A percentile compares a stretch with the other conserved stretches of the same genome.
Conservation (phyloP, 2,113 vertebrate genomes). For the Hystrix brachyura region DNA sequence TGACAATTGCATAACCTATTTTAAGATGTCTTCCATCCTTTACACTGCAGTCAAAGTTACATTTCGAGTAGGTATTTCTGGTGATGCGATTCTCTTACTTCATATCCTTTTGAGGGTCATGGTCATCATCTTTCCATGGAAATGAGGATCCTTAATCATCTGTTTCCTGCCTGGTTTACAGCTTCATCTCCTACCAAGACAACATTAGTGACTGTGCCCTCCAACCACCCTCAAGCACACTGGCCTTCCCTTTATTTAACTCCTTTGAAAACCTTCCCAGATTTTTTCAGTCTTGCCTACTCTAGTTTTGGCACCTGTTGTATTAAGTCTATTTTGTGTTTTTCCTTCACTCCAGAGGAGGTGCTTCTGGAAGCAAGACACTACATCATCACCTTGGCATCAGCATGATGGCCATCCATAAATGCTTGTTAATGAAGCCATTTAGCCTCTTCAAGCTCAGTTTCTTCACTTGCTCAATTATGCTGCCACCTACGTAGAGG, state of each 20-base stretch:
- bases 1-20: not conserved
- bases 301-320: not conserved
- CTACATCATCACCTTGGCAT: not conserved
- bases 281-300: not conserved
- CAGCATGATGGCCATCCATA: not conserved
- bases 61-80: constrained; percentile 55
- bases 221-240: not conserved
- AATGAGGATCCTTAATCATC: not conserved
- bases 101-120: not conserved
- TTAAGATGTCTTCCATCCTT: not conserved
- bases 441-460: not conserved
- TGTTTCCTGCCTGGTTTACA: not conserved
- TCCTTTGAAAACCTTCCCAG: not conserved
- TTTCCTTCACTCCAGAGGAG: not conserved
- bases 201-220: not conserved
- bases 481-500: not conserved
- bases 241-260: not conserved
- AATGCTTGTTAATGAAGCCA: not conserved
- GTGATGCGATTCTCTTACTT: not conserved
- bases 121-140: not conserved
- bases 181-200: not conserved
- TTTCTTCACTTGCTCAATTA: constrained; percentile 35
- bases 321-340: not conserved
- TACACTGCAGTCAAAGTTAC: not conserved
- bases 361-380: not conserved